Percentiles rank a stretch among this genome's conserved stretches.
These are phyloP conservation scores for Nephrocerus scutellatus DNA, from an alignment of 2,888 invertebrate genomes.

Conservation along the genomic window DNA sequence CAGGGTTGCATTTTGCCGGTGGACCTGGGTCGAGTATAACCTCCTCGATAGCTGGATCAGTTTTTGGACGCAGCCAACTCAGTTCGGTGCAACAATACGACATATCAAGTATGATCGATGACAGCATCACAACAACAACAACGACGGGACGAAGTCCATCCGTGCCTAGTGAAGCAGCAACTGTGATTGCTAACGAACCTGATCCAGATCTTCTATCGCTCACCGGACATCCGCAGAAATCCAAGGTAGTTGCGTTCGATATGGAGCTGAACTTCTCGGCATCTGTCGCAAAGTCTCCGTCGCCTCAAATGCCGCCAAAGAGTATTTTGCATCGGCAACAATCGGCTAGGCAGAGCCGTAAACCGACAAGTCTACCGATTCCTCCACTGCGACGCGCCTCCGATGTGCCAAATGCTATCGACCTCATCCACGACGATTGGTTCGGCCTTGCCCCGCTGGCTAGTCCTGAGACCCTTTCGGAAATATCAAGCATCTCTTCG, in stretches of 20 bases:
- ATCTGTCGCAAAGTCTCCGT: constrained; percentile 18
- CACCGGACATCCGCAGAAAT: constrained; percentile 22
- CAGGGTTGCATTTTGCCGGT: constrained; percentile 19
- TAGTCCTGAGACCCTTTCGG: constrained; percentile 74
- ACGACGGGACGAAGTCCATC: constrained; percentile 40
- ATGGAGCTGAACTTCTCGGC: constrained; percentile 27
- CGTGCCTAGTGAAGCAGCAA: constrained; percentile 40
- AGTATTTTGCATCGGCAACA: constrained; percentile 33
- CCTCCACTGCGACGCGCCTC: constrained; percentile 39
- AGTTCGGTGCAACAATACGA: constrained; percentile 47
- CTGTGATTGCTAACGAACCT: constrained; percentile 31
- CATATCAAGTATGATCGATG: constrained; percentile 46
- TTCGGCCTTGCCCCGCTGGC: constrained; percentile 69
- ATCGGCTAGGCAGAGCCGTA: constrained; percentile 34
- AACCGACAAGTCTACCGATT: constrained; percentile 33
- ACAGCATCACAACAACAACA: constrained; percentile 32
- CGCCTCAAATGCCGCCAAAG: constrained; percentile 27
- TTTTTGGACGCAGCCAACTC: constrained; percentile 44
- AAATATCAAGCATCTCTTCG: constrained; percentile 70
- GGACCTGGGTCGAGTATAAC: constrained; percentile 37
- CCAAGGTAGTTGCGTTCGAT: constrained; percentile 44
- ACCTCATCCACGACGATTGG: constrained; percentile 59
- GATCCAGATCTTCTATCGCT: constrained; percentile 4
- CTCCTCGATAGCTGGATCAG: constrained; percentile 44
- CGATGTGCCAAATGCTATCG: constrained; percentile 42